These are phyloP conservation scores for Cydia strobilella DNA, from an alignment of 1,140 invertebrate species.

Conservation along the genomic window DNA sequence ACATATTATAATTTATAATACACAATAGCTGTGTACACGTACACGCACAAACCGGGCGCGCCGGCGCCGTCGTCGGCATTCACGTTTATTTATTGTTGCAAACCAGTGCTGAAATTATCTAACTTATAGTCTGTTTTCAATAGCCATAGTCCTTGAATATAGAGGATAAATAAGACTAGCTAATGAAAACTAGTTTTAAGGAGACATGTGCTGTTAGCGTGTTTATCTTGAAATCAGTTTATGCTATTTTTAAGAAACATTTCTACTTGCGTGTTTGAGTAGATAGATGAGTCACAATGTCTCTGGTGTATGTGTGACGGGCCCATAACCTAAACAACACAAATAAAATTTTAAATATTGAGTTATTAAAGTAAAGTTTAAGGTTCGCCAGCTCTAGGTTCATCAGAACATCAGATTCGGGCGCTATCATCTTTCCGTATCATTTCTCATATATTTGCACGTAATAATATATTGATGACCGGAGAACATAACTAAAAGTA, in stretches of 20 bases:
- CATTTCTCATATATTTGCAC: no score
- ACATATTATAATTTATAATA: conserved; percentile 1
- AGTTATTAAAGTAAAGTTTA: no score
- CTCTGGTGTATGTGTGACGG: not conserved
- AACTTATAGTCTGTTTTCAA: not conserved
- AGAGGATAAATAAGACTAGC: not conserved
- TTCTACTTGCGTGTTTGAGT: not conserved
- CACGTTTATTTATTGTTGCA: conserved; percentile 12
- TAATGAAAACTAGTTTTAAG: not conserved
- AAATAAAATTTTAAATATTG: no score
- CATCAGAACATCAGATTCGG: no score
- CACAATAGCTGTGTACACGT: conserved; percentile 20
- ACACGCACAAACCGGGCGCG: conserved; percentile 6
- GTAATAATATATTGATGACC: no score
- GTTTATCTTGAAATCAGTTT: not conserved
- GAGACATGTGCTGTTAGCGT: not conserved
- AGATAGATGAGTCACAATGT: no score
- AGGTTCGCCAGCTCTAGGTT: no score
- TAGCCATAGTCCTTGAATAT: not conserved
- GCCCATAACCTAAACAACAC: not conserved
- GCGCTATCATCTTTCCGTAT: no score
- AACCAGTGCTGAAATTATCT: not conserved
- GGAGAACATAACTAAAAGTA: no score
- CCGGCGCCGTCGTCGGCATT: not conserved
- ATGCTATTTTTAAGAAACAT: conserved; percentile 4